A percentile compares a stretch with the other conserved stretches of the same genome.
Evolutionary conservation across 2,797 vertebrate species (phyloP).

Genomic region (Aeoliscus strigatus): DNA sequence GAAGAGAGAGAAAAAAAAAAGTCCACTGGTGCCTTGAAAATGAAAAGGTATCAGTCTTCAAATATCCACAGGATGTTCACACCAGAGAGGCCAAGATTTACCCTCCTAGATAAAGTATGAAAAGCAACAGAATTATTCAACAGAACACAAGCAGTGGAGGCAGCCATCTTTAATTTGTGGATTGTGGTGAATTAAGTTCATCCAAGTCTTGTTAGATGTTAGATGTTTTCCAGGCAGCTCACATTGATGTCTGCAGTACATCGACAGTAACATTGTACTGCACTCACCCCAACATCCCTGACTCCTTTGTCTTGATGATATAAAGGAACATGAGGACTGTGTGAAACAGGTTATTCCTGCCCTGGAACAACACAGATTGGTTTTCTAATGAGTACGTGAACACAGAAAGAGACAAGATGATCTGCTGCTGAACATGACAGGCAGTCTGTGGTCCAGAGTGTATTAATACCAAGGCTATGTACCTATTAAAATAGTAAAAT

Average conservation of each 20-base stretch:
- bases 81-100: constrained; percentile 91
- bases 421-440: no score
- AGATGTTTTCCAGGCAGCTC: no score
- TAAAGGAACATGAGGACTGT: constrained; percentile 96
- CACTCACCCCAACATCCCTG: constrained; percentile 95
- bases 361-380: constrained; percentile 68
- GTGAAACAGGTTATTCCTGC: constrained; percentile 97
- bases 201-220: no score
- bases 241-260: background rate
- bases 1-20: background rate
- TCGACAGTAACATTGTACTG: constrained; percentile 39
- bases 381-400: constrained; percentile 3
- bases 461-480: no score
- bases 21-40: constrained; percentile 4
- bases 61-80: constrained; percentile 98
- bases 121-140: constrained; percentile 3
- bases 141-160: constrained; percentile 8
- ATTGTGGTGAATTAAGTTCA: no score
- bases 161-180: constrained; percentile 12
- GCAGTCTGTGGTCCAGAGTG: no score
- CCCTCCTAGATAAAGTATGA: constrained; percentile 76
- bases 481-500: no score
- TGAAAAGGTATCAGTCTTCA: constrained; percentile 71
- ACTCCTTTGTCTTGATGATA: constrained; percentile 94
- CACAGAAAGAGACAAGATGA: background rate